Evolutionary conservation across 2,797 vertebrate genomes (phyloP), one percentile per base, ranked within the genome.

Genomic region (Chelon labrosus): DNA sequence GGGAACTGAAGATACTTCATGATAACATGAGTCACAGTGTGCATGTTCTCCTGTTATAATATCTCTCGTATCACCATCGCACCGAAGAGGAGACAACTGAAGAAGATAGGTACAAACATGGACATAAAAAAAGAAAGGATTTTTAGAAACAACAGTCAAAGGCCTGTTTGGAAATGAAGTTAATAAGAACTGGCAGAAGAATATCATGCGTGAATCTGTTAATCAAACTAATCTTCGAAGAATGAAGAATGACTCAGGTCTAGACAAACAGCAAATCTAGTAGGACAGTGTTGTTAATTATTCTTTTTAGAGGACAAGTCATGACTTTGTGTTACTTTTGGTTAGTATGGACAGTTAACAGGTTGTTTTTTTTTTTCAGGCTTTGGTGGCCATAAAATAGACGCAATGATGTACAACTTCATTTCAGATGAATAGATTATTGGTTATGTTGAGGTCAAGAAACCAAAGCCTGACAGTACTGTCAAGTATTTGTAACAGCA

Each of bases 21-120:
- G 46, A 71, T 35, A 44, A 46, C 20, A 59, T 74, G 64, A 86
- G 70, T 83, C 78, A 83, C 60, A 67, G 59, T 49, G 58, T 67
- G 44, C 70, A 65, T 49, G 37, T 27, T 75, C 53, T 62, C 70
- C 25, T 63, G 2, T 50, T 81, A 72, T 51, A 16, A 44, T 27
- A 27, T 10, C n/a, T 71, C 78, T 69, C 17, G 52, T 75, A 41
- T 52, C n/a, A 58, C 31, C 25, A 62, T 49, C 22, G 38, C 14
- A 54, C 10, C 37, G 52, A 20, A 56, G 16, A 71, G 46, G 59
- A 54, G 57, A 63, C 8, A 67, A 53, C 20, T 64, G 53, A 61
- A 31, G 47, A 61, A 61, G 50, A 46, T 14, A 22, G 20, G 31
- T 19, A n/a, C 0, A 47, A 53, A 50, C 39, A 60, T 16, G 3